Conservation (phyloP, 2,113 vertebrate species). For the Megaleporinus macrocephalus region DNA sequence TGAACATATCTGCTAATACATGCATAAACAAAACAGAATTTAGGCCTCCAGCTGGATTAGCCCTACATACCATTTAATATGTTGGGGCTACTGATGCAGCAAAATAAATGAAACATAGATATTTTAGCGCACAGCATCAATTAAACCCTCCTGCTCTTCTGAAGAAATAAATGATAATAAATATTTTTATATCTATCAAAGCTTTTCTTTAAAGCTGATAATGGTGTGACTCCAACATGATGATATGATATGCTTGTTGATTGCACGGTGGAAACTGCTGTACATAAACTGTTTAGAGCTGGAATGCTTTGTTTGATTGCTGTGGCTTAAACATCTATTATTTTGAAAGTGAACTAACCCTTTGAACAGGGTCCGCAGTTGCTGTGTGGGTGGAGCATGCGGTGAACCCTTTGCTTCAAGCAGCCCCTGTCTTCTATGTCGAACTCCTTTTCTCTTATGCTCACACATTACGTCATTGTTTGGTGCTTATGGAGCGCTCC, state of each 20-base stretch:
- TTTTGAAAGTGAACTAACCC: conserved; percentile 6
- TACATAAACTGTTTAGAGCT: not conserved
- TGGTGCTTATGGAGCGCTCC: conserved; percentile 62
- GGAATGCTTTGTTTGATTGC: conserved; percentile 1
- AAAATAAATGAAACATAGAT: no score
- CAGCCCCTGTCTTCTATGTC: not conserved
- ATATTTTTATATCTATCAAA: no score
- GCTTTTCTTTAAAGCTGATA: no score
- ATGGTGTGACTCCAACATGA: no score
- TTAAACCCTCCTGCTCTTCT: not conserved
- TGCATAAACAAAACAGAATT: no score
- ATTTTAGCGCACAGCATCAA: no score
- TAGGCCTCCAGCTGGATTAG: no score
- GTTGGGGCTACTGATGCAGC: no score
- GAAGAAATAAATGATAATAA: no score
- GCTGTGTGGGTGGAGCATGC: not conserved
- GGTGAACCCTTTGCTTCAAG: no score
- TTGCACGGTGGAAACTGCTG: not conserved
- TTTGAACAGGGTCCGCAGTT: conserved; percentile 34
- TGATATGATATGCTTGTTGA: not conserved
- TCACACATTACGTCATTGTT: conserved; percentile 64
- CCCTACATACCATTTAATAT: no score
- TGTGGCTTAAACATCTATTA: not conserved
- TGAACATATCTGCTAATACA: no score
- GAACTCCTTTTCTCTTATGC: conserved; percentile 9